A percentile compares a stretch with the other conserved stretches of the same genome.
phyloP scores from a whole-genome alignment of 2,888 invertebrate genomes.

The Chironomus tentans region DNA sequence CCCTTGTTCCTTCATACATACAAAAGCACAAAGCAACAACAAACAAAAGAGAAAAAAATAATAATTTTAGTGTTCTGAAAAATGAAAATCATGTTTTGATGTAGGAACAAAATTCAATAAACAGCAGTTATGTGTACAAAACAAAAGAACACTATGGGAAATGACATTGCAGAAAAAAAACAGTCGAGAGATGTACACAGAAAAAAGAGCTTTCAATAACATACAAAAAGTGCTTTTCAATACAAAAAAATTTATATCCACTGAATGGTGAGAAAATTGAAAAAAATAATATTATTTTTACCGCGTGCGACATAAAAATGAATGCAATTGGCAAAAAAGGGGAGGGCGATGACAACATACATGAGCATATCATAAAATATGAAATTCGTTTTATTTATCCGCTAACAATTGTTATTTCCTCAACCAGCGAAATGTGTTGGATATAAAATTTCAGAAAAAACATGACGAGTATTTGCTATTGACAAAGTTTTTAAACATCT shows the following conservation, averaged over 20 bases:
- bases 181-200: neutral
- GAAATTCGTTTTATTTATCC: neutral
- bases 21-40: no score
- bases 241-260: neutral
- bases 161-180: neutral
- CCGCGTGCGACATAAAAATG: neutral
- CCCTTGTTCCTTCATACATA: no score
- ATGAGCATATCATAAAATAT: neutral
- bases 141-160: neutral
- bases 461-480: neutral
- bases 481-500: neutral
- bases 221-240: neutral
- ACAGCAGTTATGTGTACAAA: neutral
- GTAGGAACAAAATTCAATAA: neutral
- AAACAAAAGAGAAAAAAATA: no score
- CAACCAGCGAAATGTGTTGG: no score
- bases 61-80: neutral
- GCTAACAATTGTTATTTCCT: neutral
- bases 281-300: neutral
- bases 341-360: neutral
- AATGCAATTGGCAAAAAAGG: neutral
- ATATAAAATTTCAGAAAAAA: no score
- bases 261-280: neutral
- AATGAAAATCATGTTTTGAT: conserved; percentile 8
- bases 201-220: conserved; percentile 1